phyloP scores from a whole-genome alignment of 2,797 vertebrate genomes.

The Gymnothorax javanicus region DNA sequence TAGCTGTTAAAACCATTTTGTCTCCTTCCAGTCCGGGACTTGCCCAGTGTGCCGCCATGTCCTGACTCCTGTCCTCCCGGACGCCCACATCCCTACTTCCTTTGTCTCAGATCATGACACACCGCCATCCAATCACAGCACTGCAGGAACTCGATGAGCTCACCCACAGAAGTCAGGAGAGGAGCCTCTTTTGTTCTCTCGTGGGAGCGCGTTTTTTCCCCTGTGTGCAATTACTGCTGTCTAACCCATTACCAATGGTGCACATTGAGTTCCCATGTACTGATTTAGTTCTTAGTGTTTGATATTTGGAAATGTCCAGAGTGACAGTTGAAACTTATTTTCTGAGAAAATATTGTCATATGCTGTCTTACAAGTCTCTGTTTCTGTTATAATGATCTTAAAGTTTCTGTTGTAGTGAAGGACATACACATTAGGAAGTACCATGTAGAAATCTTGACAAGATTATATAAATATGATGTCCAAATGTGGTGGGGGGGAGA shows the following conservation, averaged over 20 bases:
- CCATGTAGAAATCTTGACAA: constrained; percentile 11
- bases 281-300: background rate
- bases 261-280: background rate
- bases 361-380: background rate
- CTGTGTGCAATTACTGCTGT: background rate
- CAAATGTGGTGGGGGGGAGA: background rate
- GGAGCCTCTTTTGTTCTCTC: constrained; percentile 1
- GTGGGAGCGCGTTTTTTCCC: background rate
- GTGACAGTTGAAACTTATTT: constrained; percentile 12
- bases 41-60: constrained; percentile 81
- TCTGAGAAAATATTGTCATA: constrained; percentile 23
- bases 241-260: constrained; percentile 5
- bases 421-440: background rate
- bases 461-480: constrained; percentile 22
- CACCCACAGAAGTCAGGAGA: background rate
- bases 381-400: no score
- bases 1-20: background rate
- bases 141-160: constrained; percentile 31
- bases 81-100: constrained; percentile 44
- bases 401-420: constrained; percentile 24
- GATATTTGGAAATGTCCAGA: constrained; percentile 14
- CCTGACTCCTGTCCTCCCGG: constrained; percentile 62
- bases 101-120: constrained; percentile 30
- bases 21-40: constrained; percentile 73
- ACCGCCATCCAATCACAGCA: constrained; percentile 28